These are phyloP conservation scores for Drosophila multiciliata DNA, from an alignment of 2,888 invertebrate genomes.

Conservation along the genomic window DNA sequence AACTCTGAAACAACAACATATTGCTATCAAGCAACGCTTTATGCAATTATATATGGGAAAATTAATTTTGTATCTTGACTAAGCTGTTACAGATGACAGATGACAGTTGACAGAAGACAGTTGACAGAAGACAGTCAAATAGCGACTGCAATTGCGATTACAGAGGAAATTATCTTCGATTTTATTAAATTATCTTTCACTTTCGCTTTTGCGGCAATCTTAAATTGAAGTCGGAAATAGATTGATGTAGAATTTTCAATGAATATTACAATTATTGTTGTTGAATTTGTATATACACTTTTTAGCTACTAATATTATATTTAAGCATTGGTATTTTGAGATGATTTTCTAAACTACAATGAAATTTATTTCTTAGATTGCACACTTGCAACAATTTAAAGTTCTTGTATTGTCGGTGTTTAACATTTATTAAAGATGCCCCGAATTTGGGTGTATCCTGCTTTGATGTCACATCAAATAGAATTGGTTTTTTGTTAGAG, in stretches of 20 bases:
- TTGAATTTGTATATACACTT: too few relatives aligned
- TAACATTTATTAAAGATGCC: neutral
- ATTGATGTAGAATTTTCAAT: neutral
- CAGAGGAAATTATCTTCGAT: neutral
- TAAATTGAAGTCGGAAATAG: too few relatives aligned
- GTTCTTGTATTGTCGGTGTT: neutral
- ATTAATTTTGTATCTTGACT: neutral
- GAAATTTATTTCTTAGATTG: neutral
- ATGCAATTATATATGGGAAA: neutral
- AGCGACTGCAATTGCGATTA: neutral
- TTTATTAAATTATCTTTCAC: too few relatives aligned
- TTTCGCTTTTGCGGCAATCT: too few relatives aligned
- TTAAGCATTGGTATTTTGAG: too few relatives aligned
- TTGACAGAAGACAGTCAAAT: neutral
- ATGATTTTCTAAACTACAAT: too few relatives aligned
- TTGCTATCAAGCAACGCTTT: neutral
- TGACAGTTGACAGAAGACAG: neutral
- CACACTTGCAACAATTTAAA: neutral
- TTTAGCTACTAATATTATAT: too few relatives aligned
- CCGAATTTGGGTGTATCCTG: neutral
- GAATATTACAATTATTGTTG: neutral
- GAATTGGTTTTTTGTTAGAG: neutral
- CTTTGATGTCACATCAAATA: neutral
- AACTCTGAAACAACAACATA: neutral
- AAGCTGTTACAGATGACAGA: neutral